phyloP scores from a whole-genome alignment of 2,797 vertebrate genomes.

The Rhynchotus rufescens region DNA sequence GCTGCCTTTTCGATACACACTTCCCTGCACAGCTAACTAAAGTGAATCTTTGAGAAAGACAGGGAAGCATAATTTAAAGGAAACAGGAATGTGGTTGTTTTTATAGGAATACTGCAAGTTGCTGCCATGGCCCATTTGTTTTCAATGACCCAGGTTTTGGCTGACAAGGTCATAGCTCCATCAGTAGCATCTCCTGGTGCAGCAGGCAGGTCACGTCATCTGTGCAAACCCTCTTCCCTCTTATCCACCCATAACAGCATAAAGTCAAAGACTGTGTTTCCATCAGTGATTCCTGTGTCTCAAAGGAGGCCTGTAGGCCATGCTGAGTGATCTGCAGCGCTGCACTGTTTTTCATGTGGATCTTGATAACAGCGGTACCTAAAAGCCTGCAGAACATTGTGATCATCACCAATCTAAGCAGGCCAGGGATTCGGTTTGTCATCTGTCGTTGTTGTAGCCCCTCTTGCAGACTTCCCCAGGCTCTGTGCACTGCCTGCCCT shows the following conservation, averaged over 20 bases:
- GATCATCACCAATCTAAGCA: not conserved
- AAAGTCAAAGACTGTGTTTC: not conserved
- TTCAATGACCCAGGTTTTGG: not conserved
- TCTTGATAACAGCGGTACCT: not conserved
- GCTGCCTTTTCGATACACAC: not conserved
- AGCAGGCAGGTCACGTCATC: not conserved
- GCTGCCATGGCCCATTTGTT: not conserved
- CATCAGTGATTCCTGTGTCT: not conserved
- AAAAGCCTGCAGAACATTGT: not conserved
- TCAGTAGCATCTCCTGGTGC: not conserved
- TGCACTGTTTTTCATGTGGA: rapidly evolving
- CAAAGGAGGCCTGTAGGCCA: not conserved
- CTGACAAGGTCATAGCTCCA: not conserved
- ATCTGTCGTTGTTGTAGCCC: not conserved
- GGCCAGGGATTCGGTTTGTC: not conserved
- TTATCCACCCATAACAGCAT: not conserved
- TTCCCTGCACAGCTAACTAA: not conserved
- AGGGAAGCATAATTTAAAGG: not conserved
- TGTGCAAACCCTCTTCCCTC: not conserved
- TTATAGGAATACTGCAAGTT: not conserved
- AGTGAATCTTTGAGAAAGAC: not conserved
- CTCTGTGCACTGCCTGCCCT: not conserved
- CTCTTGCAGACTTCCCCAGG: not conserved
- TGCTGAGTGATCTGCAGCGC: not conserved
- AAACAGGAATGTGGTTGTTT: not conserved